Base-by-base conservation (phyloP, 2,888 invertebrate genomes). In the Cenopis cana region DNA sequence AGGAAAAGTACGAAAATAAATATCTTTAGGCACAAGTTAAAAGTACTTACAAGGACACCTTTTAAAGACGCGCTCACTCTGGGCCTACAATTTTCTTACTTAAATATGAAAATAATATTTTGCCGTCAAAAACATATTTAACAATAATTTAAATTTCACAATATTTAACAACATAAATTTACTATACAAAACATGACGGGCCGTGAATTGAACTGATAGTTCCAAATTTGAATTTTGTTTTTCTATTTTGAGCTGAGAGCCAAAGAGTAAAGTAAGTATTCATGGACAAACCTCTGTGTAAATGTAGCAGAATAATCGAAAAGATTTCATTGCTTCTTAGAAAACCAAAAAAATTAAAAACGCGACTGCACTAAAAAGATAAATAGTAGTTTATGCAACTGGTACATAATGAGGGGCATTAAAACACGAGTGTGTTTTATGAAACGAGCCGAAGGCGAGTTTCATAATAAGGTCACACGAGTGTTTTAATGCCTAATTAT, bases 81-180 rank as follows among this genome's bases (percentile, higher is more conserved):
- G 33, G n/a, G 38, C 20, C 41, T 50, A 67, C 41, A 55, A 33
- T 12, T 67, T 55, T 20, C 18, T 66, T 29, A 20, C 57, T 81
- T 78, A 89, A 66, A 90, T 74, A 75, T 84, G 76, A 74, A 90
- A 89, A 73, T 87, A 89, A 76, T 89, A 86, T 78, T 89, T 89
- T 73, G 88, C 87, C 68, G 90, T 75, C 78, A 88, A 79, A 81
- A 90, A 87, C 89, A 73, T 88, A 83, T 90, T 91, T 87, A 87
- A 92, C 88, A 90, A 73, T 74, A 91, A 90, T 90, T 92, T 60
- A n/a, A n/a, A n/a, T 11, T 41, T 17, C n/a, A 46, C 60, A 49
- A 8, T 68, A 77, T 76, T 64, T 74, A 54, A 60, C 64, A 55
- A 66, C 64, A 18, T 62, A 71, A 76, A 73, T 70, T 75, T 74